Percentiles rank a stretch among this genome's conserved stretches.
These are phyloP conservation scores for Streptopelia turtur DNA, from an alignment of 2,797 vertebrate genomes.

Conservation along the genomic window DNA sequence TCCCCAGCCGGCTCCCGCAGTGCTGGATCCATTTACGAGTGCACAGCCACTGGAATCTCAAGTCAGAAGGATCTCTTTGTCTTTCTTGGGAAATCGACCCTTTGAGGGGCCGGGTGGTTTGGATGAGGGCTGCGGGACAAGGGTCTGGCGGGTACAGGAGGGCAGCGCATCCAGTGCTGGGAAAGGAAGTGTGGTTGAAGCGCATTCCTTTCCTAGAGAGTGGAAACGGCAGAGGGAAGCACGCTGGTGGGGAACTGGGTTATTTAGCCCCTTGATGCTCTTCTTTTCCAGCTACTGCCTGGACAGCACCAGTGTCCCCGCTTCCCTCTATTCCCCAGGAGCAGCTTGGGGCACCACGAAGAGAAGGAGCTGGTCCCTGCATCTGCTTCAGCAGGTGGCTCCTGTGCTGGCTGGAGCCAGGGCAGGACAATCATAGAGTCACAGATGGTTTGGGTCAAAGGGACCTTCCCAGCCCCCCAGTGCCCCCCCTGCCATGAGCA, in stretches of 20 bases:
- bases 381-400: accelerated
- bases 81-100: background rate
- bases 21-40: background rate
- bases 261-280: background rate
- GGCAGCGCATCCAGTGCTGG: background rate
- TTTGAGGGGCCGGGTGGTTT: background rate
- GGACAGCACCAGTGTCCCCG: background rate
- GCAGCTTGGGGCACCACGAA: background rate
- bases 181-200: accelerated
- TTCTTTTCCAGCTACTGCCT: background rate
- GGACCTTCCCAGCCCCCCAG: too few relatives aligned
- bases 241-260: background rate
- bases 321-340: background rate
- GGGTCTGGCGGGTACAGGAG: background rate
- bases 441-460: too few relatives aligned
- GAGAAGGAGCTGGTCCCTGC: background rate
- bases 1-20: background rate
- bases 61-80: background rate
- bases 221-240: background rate
- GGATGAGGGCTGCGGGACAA: background rate
- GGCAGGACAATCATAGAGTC: background rate
- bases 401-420: background rate
- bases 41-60: accelerated
- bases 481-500: too few relatives aligned
- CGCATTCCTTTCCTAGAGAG: background rate